Evolutionary conservation across 2,797 vertebrate genomes (phyloP).

Genomic region (Phataginus tetradactyla): DNA sequence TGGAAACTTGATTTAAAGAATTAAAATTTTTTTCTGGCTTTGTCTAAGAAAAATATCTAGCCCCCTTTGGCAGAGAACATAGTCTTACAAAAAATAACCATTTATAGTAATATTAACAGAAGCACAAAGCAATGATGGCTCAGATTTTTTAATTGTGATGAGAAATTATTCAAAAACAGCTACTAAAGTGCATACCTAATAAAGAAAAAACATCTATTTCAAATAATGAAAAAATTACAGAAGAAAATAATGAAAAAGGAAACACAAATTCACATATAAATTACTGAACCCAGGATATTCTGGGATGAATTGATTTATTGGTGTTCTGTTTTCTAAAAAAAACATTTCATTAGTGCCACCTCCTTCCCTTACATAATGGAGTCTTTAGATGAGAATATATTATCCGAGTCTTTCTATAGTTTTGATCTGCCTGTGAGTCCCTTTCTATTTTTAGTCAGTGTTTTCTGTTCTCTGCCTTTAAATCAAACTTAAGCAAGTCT

Average conservation of each 20-base stretch:
- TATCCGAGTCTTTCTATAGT: constrained; percentile 48
- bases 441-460: constrained; percentile 66
- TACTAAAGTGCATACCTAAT: not conserved
- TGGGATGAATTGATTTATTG: not conserved
- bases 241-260: constrained; percentile 30
- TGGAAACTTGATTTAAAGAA: not conserved
- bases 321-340: constrained; percentile 38
- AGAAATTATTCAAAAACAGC: not conserved
- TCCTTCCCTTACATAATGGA: not conserved
- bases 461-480: constrained; percentile 57
- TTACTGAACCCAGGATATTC: not conserved
- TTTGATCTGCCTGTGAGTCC: constrained; percentile 51
- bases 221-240: constrained; percentile 44
- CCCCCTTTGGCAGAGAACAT: not conserved
- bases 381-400: constrained; percentile 68
- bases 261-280: not conserved
- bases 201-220: not conserved
- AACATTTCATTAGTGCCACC: not conserved
- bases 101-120: not conserved
- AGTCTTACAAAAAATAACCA: not conserved
- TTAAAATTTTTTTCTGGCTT: constrained; percentile 23
- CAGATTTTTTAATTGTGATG: constrained; percentile 10
- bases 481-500: constrained; percentile 66
- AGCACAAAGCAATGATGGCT: not conserved
- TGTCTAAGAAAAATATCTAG: not conserved